Base-by-base conservation (phyloP, 2,888 invertebrate genomes). In the Lissocephala sabroskyi region DNA sequence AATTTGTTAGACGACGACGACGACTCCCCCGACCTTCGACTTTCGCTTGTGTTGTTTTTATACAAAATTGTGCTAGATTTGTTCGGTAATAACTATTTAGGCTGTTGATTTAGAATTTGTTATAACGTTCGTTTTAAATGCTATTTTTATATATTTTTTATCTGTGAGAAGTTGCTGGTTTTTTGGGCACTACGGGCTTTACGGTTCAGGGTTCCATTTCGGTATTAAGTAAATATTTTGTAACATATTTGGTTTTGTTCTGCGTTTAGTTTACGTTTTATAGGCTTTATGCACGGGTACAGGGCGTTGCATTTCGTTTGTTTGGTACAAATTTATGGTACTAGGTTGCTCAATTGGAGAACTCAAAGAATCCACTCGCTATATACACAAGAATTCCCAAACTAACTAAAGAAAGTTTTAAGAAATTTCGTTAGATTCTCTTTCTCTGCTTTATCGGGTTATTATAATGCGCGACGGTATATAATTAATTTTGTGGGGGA, bases 241-340 rank as follows among this genome's bases (percentile, higher is more conserved):
- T 39, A 26, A 14, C 13, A 45, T 57, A 17, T 43, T n/a, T 23
- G 23, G 23, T 29, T 42, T 33, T 10, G 7, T 40, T 55, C 46
- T 63, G 35, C 14, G 5, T 14, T n/a, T 33, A 33, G 11, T 13
- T 58, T 49, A 28, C 39, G n/a, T 67, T 33, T 63, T 66, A 53
- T 70, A 74, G 74, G 68, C 74, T 42, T 57, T 64, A 74, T 74
- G 74, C 70, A 68, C 74, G 68, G 74, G 68, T 68, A 68, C 74
- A 74, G 74, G 74, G 74, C 68, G 68, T 68, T 68, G 74, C 74
- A 73, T 70, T 57, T 55, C 51, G 32, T 56, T 39, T 47, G 45
- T 68, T 68, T 73, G 67, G 68, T 68, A 68, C 68, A 68, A 73
- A 73, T 73, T 68, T 73, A 68, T 68, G 68, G 68, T 73, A 73